Evolutionary conservation across 2,888 invertebrate genomes (phyloP).

Genomic region (Junonia oenone): DNA sequence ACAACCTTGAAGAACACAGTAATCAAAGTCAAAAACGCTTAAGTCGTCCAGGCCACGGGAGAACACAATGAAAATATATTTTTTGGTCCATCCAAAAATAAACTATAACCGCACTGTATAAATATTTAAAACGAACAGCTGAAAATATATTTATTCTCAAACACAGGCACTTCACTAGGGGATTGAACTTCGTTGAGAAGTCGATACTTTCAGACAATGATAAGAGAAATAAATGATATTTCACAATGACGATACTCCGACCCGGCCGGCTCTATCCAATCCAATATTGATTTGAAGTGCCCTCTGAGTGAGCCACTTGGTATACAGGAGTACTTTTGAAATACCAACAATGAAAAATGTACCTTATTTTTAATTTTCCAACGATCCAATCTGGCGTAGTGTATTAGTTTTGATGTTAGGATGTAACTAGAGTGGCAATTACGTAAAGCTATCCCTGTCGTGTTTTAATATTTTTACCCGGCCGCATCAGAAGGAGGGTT

Average conservation of each 20-base stretch:
- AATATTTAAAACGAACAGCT: neutral
- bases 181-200: constrained; percentile 41
- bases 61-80: too few relatives aligned
- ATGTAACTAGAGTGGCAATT: too few relatives aligned
- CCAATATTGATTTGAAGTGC: constrained; percentile 31
- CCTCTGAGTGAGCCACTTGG: constrained; percentile 21
- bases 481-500: too few relatives aligned
- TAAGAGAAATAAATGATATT: constrained; percentile 67
- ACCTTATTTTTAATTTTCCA: constrained; percentile 10
- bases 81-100: neutral
- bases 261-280: constrained; percentile 31
- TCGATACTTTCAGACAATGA: constrained; percentile 61
- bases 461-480: too few relatives aligned
- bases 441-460: too few relatives aligned
- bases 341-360: constrained; percentile 14
- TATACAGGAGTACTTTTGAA: constrained; percentile 21
- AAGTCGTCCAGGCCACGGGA: too few relatives aligned
- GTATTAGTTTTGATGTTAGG: neutral
- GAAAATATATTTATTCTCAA: constrained; percentile 18
- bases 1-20: too few relatives aligned
- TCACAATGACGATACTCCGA: constrained; percentile 43
- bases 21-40: too few relatives aligned
- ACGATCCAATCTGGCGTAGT: neutral
- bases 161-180: constrained; percentile 35
- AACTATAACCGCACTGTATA: neutral